Base-by-base conservation (phyloP, 2,797 vertebrate species). In the Eulemur coronatus region DNA sequence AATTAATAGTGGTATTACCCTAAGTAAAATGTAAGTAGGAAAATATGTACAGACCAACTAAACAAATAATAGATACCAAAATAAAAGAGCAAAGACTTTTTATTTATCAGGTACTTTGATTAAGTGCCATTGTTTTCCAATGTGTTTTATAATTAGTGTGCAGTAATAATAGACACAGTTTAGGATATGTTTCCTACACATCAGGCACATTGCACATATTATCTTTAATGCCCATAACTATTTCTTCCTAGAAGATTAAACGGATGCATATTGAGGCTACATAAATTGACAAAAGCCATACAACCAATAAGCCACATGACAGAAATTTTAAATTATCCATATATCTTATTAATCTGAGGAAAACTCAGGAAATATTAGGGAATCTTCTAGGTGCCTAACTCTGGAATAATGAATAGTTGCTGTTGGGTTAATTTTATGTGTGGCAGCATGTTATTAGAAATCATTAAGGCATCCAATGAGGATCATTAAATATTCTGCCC, bases 401-500 rank as follows among this genome's bases (percentile, higher is more conserved):
- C 43, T 82, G 26, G 43, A 87, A 55, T 87, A 69, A 75, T 76
- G 17, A 67, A 26, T 61, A 33, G 30, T 26, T 28, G 5, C 3
- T n/a, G 22, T 15, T 85, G 4, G 55, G 11, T 78, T 85, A 24
- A 81, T 94, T 89, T 79, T 85, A 61, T 65, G 18, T 17, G 35
- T 43, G 55, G 18, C 43, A 84, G 7, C 30, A 85, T 65, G 7
- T n/a, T 90, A 30, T 69, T 95, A 28, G 12, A 84, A 92, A 91
- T 86, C 35, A 13, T 38, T 61, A 88, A 38, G 11, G 79, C 3
- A 84, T 48, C 18, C 17, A 92, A 4, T 80, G 24, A 9, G 33
- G 9, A 89, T 84, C n/a, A 95, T 73, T 78, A 81, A 55, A 86
- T 95, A 61, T 75, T 93, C 30, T 94, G 5, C 59, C 30, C 85